Percentiles rank a stretch among this genome's conserved stretches.
phyloP scores from a whole-genome alignment of 1,140 invertebrate species.

The Hyles vespertilio region DNA sequence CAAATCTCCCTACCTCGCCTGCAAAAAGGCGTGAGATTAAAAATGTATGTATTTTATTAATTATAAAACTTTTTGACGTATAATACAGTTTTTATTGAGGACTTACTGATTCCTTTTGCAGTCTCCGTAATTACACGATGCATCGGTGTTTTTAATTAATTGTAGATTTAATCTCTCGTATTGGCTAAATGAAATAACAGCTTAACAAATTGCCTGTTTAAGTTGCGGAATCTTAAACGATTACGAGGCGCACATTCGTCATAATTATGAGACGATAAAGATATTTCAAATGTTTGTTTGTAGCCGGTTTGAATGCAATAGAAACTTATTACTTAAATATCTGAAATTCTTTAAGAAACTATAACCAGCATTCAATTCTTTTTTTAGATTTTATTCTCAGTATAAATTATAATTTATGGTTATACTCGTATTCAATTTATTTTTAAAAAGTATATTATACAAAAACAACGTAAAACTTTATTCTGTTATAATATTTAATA shows the following conservation, averaged over 20 bases:
- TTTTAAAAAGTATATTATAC: no score
- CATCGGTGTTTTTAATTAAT: constrained; percentile 25
- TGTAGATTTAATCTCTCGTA: constrained; percentile 14
- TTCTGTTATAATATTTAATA: no score
- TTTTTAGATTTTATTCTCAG: no score
- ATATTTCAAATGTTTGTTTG: not conserved
- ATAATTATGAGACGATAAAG: constrained; percentile 7
- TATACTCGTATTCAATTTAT: no score
- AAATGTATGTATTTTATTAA: constrained; percentile 13
- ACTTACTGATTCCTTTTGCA: constrained; percentile 10
- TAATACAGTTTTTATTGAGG: constrained; percentile 13
- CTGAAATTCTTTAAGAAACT: no score
- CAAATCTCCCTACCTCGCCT: no score
- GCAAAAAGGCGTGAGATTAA: no score
- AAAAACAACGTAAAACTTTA: no score
- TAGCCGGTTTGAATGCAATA: no score
- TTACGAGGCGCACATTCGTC: constrained; percentile 11
- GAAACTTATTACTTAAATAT: no score
- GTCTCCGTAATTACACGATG: constrained; percentile 10
- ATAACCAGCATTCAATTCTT: no score
- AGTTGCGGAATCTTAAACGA: constrained; percentile 16
- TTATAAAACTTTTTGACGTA: constrained; percentile 21
- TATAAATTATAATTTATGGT: no score
- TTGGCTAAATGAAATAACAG: not conserved
- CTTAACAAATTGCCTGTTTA: constrained; percentile 13